phyloP scores from a whole-genome alignment of 2,113 vertebrate species.

The Helogale parvula region DNA sequence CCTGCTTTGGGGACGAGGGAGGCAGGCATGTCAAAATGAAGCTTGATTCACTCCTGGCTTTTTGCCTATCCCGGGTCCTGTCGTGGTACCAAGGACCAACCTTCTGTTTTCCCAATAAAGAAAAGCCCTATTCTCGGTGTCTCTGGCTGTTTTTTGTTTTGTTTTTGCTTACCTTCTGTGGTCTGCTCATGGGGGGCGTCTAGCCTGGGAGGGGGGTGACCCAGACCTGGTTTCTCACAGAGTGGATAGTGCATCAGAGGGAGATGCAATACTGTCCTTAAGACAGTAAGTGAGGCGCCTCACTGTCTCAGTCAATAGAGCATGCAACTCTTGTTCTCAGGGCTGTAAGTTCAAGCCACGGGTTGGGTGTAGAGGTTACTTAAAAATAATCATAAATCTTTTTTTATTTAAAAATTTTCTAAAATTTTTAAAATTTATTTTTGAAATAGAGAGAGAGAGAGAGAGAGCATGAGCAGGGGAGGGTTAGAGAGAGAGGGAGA shows the following conservation, averaged over 20 bases:
- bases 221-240: not conserved
- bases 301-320: not conserved
- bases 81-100: not conserved
- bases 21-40: rapidly evolving
- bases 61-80: not conserved
- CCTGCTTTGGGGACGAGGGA: not conserved
- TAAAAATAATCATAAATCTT: not conserved
- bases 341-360: not conserved
- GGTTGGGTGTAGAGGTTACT: not conserved
- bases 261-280: not conserved
- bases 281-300: not conserved
- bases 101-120: constrained; percentile 66
- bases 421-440: no score
- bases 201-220: not conserved
- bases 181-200: not conserved
- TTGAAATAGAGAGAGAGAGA: no score
- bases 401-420: no score
- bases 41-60: not conserved
- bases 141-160: not conserved
- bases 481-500: no score
- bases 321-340: not conserved
- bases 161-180: not conserved
- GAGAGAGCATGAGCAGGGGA: no score
- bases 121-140: not conserved
- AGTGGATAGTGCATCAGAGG: not conserved